Conservation (phyloP, 2,888 invertebrate species). For the Spicauda simplicius region DNA sequence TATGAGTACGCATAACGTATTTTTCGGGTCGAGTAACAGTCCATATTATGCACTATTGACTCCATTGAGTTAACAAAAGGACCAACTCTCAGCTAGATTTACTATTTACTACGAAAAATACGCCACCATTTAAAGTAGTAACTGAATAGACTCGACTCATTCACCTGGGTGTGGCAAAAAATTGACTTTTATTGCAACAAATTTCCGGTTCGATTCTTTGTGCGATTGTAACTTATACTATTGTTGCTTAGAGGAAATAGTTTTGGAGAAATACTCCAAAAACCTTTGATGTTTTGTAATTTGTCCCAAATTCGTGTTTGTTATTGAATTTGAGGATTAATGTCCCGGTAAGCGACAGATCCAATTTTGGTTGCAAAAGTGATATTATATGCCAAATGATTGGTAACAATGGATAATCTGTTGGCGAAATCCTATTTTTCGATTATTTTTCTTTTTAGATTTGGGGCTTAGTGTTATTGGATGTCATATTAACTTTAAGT, state of each 20-base stretch:
- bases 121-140: constrained; percentile 26
- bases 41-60: constrained; percentile 11
- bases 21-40: not conserved
- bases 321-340: constrained; percentile 50
- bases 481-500: constrained; percentile 7
- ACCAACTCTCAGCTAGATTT: constrained; percentile 26
- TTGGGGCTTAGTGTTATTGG: constrained; percentile 8
- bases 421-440: constrained; percentile 10
- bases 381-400: constrained; percentile 17
- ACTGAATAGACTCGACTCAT: constrained; percentile 27
- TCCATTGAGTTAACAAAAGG: not conserved
- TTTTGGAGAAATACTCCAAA: constrained; percentile 22
- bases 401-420: constrained; percentile 20
- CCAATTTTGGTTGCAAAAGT: constrained; percentile 41
- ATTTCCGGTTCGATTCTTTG: constrained; percentile 35
- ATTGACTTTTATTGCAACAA: constrained; percentile 32
- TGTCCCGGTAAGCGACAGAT: constrained; percentile 46
- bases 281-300: constrained; percentile 47
- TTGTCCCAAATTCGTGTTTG: constrained; percentile 47
- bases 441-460: constrained; percentile 7
- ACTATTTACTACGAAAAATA: constrained; percentile 32
- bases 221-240: constrained; percentile 14
- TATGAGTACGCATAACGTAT: not conserved
- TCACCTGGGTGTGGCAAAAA: constrained; percentile 27
- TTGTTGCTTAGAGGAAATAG: constrained; percentile 31